Base-by-base conservation (phyloP, 2,797 vertebrate species). In the Poeciliopsis turneri region DNA sequence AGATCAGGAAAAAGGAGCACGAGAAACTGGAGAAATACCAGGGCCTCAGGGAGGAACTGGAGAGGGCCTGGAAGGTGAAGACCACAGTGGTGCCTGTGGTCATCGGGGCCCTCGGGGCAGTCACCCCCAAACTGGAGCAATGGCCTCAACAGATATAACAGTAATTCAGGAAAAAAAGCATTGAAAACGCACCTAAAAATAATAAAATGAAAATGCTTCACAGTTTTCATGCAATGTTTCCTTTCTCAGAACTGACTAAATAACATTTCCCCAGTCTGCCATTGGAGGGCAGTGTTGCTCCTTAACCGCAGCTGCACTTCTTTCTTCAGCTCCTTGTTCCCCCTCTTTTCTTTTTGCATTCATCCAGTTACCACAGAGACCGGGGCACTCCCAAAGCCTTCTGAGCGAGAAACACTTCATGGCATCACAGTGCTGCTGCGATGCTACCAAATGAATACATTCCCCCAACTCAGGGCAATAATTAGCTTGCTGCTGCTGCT, bases 201-300 rank as follows among this genome's bases (percentile, higher is more conserved):
- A 68, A 66, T 23, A 2, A 39, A 25, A 41, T 41, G 41, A 23
- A 39, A 12, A 25, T 68, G 36, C 39, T 41, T 68, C 15, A 59
- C 23, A 70, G 68, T 45, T 45, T 45, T 2, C 23, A 70, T 45
- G 41, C 68, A 2, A 18, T 5, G 4, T 23, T 7, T 68, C 20
- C 39, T 53, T 47, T 45, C 46, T 33, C 5, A 25, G 25, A 2
- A 16, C 66, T 39, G 33, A 70, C 25, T 45, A 43, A n/a, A n/a
- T 4, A 0, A 75, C 69, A 80, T 41, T 69, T 75, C 53, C 15
- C 39, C 23, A 0, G 6, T 15, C 36, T 13, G 75, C 92, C 95
- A 92, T 75, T 57, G 79, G 94, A 86, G 91, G 92, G 86, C 94
- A 95, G 83, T 94, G 33, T 93, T 83, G 89, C 49, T 75, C 78